Evolutionary conservation across 2,888 invertebrate genomes (phyloP), one percentile per base, ranked within the genome.

Genomic region (Catonia carolina): DNA sequence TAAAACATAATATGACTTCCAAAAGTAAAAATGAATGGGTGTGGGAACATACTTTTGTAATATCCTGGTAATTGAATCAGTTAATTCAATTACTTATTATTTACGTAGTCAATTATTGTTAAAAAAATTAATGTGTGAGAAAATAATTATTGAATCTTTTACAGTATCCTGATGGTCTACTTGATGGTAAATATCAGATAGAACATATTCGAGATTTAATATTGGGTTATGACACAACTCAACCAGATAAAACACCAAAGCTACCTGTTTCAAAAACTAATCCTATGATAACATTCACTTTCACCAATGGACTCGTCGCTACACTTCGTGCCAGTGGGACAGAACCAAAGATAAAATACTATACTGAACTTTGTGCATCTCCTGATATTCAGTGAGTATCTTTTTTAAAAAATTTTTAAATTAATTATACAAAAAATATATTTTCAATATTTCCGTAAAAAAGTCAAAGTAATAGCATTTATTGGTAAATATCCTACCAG

Each of bases 291-390:
- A 95, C 95, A 8, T 94, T 99, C 72, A 83, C 82, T 7, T 94
- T 98, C 72, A 77, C 78, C 53, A 91, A 89, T 73, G 95, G 94
- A 0, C 79, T 92, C 61, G 83, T 86, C 7, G 82, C 89, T 1
- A 97, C 95, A 0, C 74, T 99, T 31, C 80, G 99, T 62, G 95
- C 97, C 1, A 96, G 96, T 72, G 99, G 99, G 45, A 99, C 99
- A 0, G 99, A 99, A 72, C 99, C 99, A 39, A 99, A 99, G 74
- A 83, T 99, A 67, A 99, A 99, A 76, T 99, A 96, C 74, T 99
- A 99, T 75, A 88, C 92, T 0, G 99, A 97, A 73, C 77, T 93
- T 56, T 85, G 89, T 63, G 85, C 86, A 58, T 71, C 78, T 42
- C 84, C 85, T 12, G 76, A 76, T 15, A 77, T 82, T 66, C 77